Evolutionary conservation across 2,888 invertebrate genomes (phyloP).

Genomic region (Melolontha melolontha): DNA sequence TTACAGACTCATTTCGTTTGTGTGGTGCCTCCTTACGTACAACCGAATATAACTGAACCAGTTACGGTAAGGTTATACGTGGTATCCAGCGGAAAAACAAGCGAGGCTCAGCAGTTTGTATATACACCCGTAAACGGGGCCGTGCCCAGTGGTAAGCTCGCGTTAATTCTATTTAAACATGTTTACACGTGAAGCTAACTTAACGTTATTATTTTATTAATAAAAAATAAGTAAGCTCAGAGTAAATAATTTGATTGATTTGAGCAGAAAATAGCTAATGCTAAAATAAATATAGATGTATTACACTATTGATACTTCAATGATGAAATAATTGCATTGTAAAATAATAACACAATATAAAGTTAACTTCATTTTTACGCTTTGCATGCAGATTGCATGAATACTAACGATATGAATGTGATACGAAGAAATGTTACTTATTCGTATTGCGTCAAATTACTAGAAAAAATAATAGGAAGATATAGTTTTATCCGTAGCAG

Average conservation of each 20-base stretch:
- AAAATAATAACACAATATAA: slow-evolving; percentile 44
- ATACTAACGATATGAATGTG: slow-evolving; percentile 56
- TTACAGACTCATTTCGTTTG: slow-evolving; percentile 88
- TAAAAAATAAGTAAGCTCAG: slow-evolving; percentile 6
- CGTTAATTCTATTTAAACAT: slow-evolving; percentile 52
- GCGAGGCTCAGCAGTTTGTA: slow-evolving; percentile 86
- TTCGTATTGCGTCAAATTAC: slow-evolving; percentile 30
- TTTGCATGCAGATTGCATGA: slow-evolving; percentile 50
- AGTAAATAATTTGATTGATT: background rate
- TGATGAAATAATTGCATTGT: slow-evolving; percentile 16
- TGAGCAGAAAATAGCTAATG: background rate
- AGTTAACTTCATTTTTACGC: slow-evolving; percentile 47
- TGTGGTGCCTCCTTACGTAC: slow-evolving; percentile 82
- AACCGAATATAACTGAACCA: slow-evolving; percentile 76
- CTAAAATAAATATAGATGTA: background rate
- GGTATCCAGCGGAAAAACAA: slow-evolving; percentile 86
- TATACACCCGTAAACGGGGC: slow-evolving; percentile 75
- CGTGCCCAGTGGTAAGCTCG: slow-evolving; percentile 63
- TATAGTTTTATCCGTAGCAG: slow-evolving; percentile 50
- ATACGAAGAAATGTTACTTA: slow-evolving; percentile 38
- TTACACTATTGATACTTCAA: too few species aligned
- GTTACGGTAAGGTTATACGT: slow-evolving; percentile 83
- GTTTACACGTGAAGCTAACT: slow-evolving; percentile 53
- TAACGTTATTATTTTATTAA: slow-evolving; percentile 57
- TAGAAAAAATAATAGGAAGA: slow-evolving; percentile 24